These are phyloP conservation scores for Sylvietta virens DNA, from an alignment of 2,113 vertebrate genomes.

Conservation along the genomic window DNA sequence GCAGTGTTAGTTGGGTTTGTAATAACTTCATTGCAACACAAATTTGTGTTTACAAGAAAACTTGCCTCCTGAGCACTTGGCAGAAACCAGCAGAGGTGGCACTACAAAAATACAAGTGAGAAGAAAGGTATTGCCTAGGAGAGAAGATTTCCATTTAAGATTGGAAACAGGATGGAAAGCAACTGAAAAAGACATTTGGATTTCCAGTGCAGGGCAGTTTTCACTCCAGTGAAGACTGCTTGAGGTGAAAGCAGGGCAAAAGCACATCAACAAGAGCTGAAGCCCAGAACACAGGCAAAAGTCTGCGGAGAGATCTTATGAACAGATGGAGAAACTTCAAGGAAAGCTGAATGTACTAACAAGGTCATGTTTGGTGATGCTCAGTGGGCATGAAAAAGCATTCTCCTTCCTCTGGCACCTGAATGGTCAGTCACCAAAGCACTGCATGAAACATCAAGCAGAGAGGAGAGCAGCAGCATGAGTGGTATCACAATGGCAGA, in stretches of 20 bases:
- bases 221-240: background rate
- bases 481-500: background rate
- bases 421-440: background rate
- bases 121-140: background rate
- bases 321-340: background rate
- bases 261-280: background rate
- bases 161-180: background rate
- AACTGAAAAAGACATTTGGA: background rate
- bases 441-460: background rate
- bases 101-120: background rate
- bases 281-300: background rate
- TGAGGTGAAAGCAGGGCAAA: background rate
- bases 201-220: background rate
- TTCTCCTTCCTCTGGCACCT: background rate
- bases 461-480: background rate
- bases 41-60: background rate
- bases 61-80: background rate
- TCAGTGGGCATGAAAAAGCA: background rate
- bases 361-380: background rate
- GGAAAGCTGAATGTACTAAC: background rate
- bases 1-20: background rate
- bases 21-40: background rate
- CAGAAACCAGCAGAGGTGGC: background rate
- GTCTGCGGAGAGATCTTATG: background rate
- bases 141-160: background rate